Conservation (phyloP, 2,888 invertebrate species). For the Clistopyga incitator region DNA sequence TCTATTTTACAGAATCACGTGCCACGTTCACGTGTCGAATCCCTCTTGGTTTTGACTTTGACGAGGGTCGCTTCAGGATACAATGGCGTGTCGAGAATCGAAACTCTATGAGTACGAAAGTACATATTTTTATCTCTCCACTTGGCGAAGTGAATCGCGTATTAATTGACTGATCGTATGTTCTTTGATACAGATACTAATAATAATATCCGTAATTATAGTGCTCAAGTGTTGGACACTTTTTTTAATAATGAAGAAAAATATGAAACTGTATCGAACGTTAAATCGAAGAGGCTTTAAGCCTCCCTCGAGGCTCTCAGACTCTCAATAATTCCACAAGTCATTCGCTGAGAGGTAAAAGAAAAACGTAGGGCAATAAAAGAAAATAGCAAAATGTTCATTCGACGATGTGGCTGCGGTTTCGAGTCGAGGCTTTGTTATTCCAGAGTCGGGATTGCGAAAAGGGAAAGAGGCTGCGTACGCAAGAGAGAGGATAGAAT, state of each 20-base stretch:
- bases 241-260: no score
- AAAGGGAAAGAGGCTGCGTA: background rate
- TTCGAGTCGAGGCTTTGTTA: background rate
- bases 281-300: no score
- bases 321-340: background rate
- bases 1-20: background rate
- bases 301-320: background rate
- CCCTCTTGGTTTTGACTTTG: constrained; percentile 4
- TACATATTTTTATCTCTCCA: background rate
- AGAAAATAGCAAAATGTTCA: background rate
- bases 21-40: background rate
- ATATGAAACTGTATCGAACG: no score
- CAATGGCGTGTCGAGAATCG: constrained; percentile 17
- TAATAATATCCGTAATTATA: no score
- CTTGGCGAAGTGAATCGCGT: background rate
- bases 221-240: no score
- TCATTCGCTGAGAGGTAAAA: background rate
- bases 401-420: background rate
- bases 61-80: constrained; percentile 30
- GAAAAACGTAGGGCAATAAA: background rate
- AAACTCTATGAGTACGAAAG: constrained; percentile 26
- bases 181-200: background rate
- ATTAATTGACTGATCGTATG: no score
- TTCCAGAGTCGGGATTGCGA: background rate
- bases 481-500: background rate